phyloP scores from a whole-genome alignment of 1,140 invertebrate genomes.

The Phortica variegata region DNA sequence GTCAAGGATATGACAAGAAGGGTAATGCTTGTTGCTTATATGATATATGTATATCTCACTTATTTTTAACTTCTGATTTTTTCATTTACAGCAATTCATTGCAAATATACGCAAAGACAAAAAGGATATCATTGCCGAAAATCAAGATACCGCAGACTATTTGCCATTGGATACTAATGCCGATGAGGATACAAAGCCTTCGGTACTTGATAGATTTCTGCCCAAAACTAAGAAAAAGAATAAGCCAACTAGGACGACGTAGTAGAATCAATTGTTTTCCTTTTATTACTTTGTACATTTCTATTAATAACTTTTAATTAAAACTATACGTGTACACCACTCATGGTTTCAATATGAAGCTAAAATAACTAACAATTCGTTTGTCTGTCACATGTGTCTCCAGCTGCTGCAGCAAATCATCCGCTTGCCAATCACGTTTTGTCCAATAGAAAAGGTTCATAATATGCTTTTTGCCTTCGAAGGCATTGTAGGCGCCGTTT shows the following conservation, averaged over 20 bases:
- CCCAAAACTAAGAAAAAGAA: slow-evolving; percentile 30
- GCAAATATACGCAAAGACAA: slow-evolving; percentile 53
- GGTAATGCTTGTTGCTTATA: slow-evolving; percentile 52
- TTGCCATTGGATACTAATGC: slow-evolving; percentile 12
- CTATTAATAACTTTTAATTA: background rate
- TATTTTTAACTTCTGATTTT: slow-evolving; percentile 17
- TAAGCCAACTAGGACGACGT: slow-evolving; percentile 1
- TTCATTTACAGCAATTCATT: slow-evolving; percentile 63
- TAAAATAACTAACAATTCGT: slow-evolving; percentile 28
- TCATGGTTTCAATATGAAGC: slow-evolving; percentile 21
- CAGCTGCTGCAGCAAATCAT: slow-evolving; percentile 10
- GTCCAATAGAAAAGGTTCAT: slow-evolving; percentile 47
- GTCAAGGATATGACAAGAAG: slow-evolving; percentile 69
- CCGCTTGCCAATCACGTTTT: background rate
- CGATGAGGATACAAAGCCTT: slow-evolving; percentile 10
- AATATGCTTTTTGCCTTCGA: slow-evolving; percentile 42
- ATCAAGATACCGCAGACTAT: slow-evolving; percentile 9
- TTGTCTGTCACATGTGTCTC: slow-evolving; percentile 18
- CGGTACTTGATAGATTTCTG: slow-evolving; percentile 48
- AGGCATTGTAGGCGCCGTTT: slow-evolving; percentile 21
- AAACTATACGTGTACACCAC: background rate
- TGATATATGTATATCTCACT: background rate
- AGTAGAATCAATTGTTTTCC: background rate
- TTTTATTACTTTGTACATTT: background rate
- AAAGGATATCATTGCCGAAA: slow-evolving; percentile 26